These are phyloP conservation scores for Apotomis capreana DNA, from an alignment of 2,888 invertebrate genomes.

Conservation along the genomic window DNA sequence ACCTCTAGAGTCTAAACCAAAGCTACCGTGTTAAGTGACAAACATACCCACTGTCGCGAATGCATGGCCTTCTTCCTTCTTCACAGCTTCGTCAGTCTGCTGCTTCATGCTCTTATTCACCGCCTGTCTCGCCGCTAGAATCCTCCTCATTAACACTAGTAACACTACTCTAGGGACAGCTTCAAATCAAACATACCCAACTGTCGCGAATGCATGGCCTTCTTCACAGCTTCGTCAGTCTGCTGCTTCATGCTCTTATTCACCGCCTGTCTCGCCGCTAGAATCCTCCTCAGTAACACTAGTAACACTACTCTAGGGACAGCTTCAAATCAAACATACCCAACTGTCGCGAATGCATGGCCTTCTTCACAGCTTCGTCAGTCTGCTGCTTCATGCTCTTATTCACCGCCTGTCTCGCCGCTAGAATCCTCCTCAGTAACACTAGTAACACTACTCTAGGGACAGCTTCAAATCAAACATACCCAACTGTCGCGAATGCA, in stretches of 20 bases:
- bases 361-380: constrained; percentile 74
- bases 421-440: constrained; percentile 95
- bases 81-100: constrained; percentile 72
- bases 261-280: constrained; percentile 97
- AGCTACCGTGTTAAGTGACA: neutral
- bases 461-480: too few species aligned
- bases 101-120: constrained; percentile 85
- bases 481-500: too few species aligned
- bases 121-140: constrained; percentile 96
- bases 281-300: constrained; percentile 94
- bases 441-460: too few species aligned
- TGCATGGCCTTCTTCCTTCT: constrained; percentile 89
- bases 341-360: constrained; percentile 95
- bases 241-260: constrained; percentile 85
- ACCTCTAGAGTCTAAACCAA: too few species aligned
- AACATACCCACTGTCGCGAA: constrained; percentile 89
- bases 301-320: constrained; percentile 90
- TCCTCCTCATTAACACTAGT: neutral
- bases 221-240: constrained; percentile 72
- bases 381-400: constrained; percentile 83
- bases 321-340: constrained; percentile 69
- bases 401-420: constrained; percentile 97
- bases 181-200: constrained; percentile 73
- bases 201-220: constrained; percentile 93
- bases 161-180: neutral